Evolutionary conservation across 2,888 invertebrate species (phyloP), one percentile per base, ranked within the genome.

Genomic region (Tetrapedia diversipes): DNA sequence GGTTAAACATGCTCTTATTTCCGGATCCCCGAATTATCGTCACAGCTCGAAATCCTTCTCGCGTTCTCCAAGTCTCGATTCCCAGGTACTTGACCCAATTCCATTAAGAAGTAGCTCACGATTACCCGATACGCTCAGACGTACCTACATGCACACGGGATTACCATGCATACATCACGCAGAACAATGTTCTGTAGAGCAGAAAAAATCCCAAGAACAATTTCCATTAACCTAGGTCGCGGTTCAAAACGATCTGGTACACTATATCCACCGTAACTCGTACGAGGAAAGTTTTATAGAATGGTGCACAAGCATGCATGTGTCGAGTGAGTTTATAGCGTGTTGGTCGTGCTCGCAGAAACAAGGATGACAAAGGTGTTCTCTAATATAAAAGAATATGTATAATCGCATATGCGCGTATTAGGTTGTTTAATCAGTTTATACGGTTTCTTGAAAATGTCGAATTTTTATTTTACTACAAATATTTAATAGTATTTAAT

Each of bases 271-370:
- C 19, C n/a, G n/a, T n/a, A n/a, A 11, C 32, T 16, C 32, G 6
- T n/a, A n/a, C 70, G 14, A 16, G 4, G 32, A 37, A 4, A 10
- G 27, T 11, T 22, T 22, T 41, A 16, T 14, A 34, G 32, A 34
- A 37, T 16, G 41, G 27, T 3, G 34, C 14, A 11, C 4, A 27
- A 39, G 41, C 24, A n/a, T n/a, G 65, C 29, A 65, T 64, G 57
- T 45, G 29, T 19, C 61, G n/a, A n/a, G n/a, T 39, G 76, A 68
- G 51, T 76, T 69, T 64, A 70, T 60, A 70, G 77, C 65, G 51
- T 60, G 68, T 59, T 19, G 65, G 34, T 61, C 29, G 49, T 45
- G 39, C n/a, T n/a, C 56, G 32, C 51, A 27, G 59, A 10, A 34
- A 59, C 24, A 19, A 54, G 53, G 34, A 60, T 60, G 47, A 37